A percentile compares a stretch with the other conserved stretches of the same genome.
These are phyloP conservation scores for Chauna torquata DNA, from an alignment of 2,113 vertebrate genomes.

Conservation along the genomic window DNA sequence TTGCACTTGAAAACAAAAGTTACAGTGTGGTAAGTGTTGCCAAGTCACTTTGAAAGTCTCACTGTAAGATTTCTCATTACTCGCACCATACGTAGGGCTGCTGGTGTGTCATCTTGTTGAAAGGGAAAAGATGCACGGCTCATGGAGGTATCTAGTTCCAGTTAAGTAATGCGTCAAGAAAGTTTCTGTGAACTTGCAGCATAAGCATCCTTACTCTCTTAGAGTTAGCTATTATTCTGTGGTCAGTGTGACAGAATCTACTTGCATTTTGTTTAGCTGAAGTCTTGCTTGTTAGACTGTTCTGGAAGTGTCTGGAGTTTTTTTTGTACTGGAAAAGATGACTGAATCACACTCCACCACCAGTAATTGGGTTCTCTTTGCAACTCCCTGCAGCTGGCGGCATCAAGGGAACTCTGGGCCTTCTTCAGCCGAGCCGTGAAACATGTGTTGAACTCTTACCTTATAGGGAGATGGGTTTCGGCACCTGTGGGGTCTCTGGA, in stretches of 20 bases:
- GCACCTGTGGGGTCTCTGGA: neutral
- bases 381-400: neutral
- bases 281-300: neutral
- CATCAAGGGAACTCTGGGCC: neutral
- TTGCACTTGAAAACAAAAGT: neutral
- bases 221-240: neutral
- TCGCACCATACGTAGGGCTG: fast-evolving
- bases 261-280: neutral
- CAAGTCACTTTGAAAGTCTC: slow-evolving; percentile 30
- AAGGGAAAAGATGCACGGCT: neutral
- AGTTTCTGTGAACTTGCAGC: neutral
- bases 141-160: neutral
- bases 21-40: neutral
- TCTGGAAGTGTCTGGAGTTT: neutral
- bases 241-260: neutral
- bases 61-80: neutral
- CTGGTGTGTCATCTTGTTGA: neutral
- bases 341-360: fast-evolving
- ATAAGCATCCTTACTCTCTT: neutral
- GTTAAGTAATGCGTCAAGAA: neutral
- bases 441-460: neutral
- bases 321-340: neutral
- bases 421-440: neutral
- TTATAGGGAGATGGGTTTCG: neutral
- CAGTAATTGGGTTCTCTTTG: fast-evolving